Evolutionary conservation across 2,888 invertebrate genomes (phyloP), one percentile per base, ranked within the genome.

Genomic region (Cataglyphis cursor): DNA sequence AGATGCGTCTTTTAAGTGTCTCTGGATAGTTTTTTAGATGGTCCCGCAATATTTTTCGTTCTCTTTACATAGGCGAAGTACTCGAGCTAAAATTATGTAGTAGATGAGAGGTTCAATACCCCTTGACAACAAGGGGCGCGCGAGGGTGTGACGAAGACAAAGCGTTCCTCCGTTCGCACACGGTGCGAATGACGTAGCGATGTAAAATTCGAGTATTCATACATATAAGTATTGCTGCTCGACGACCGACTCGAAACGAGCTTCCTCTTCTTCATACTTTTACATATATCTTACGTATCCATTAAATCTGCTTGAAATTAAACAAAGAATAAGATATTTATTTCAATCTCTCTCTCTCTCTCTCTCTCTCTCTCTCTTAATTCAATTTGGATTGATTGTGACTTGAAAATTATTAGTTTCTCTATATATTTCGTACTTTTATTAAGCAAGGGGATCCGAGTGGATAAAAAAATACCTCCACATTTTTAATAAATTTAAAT

Each of bases 51-150:
- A 21, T 35, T 21, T 12, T 21, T 51, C 15, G 1, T 28, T 74
- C 9, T 41, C 31, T 48, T 51, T 8, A 41, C 64, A 10, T 31
- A 31, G 15, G 38, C 18, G 24, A 44, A 21, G 51, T 59, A 51
- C 38, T 48, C 61, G 59, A 35, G 21, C 9, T 3, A 4, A 18
- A 21, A 31, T 41, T 59, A 57, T 8, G n/a, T n/a, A 21, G 70
- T 66, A 48, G 57, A 21, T 44, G 41, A 59, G n/a, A 57, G 44
- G 57, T 72, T 35, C 59, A 44, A 72, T 57, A 72, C 44, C 35
- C 41, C 41, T 44, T 24, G 59, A 21, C 24, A 21, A 78, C 44
- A 44, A 78, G 70, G 59, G 70, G 18, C 18, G 31, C 24, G 18
- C 24, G n/a, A 24, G 38, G 41, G n/a, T 72, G 73, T 24, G 73